Conservation (phyloP, 2,113 vertebrate genomes). For the Engystomops pustulosus region DNA sequence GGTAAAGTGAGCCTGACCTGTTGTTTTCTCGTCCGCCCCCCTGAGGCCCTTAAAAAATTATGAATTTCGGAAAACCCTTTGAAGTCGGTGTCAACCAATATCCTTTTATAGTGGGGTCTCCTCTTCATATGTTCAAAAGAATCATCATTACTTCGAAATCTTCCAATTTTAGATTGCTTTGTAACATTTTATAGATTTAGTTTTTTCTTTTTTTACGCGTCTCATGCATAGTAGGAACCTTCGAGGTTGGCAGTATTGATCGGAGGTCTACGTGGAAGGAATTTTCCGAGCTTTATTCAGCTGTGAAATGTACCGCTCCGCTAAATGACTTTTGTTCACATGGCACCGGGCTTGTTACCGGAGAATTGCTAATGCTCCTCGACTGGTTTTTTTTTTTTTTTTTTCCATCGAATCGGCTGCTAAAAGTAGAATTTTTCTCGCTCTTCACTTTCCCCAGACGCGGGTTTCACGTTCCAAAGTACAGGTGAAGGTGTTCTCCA, state of each 20-base stretch:
- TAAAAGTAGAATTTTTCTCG: constrained; percentile 23
- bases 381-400: too few relatives aligned
- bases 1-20: too few relatives aligned
- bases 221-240: neutral
- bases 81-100: too few relatives aligned
- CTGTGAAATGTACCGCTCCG: constrained; percentile 37
- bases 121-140: neutral
- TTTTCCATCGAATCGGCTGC: constrained; percentile 29
- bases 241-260: constrained; percentile 28
- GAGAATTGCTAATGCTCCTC: constrained; percentile 34
- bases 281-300: constrained; percentile 32
- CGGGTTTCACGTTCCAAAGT: constrained; percentile 18
- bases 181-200: too few relatives aligned
- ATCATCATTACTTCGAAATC: too few relatives aligned
- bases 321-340: constrained; percentile 48
- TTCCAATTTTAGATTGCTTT: too few relatives aligned
- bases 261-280: constrained; percentile 5
- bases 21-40: too few relatives aligned
- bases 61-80: too few relatives aligned
- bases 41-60: too few relatives aligned
- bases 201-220: neutral
- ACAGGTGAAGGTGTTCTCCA: constrained; percentile 55
- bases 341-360: constrained; percentile 14
- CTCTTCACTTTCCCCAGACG: constrained; percentile 4
- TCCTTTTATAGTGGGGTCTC: too few relatives aligned